Conservation (phyloP, 2,797 vertebrate genomes). For the Sarcophilus harrisii region DNA sequence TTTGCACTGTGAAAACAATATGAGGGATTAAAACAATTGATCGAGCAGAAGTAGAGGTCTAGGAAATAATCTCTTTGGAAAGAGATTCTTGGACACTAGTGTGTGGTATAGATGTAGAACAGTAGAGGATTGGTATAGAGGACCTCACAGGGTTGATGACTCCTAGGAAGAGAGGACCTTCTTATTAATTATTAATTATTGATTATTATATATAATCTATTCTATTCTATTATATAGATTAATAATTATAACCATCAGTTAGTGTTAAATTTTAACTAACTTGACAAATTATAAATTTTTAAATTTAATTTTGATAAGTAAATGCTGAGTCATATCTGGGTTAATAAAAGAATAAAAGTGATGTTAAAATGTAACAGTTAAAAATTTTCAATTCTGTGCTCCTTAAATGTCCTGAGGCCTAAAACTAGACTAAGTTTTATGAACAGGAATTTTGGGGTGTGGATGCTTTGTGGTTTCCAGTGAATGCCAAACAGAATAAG, state of each 20-base stretch:
- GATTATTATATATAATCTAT: not conserved
- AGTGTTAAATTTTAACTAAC: not conserved
- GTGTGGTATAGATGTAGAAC: not conserved
- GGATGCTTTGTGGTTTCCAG: not conserved
- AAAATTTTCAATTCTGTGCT: not conserved
- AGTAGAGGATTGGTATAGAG: not conserved
- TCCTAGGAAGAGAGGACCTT: not conserved
- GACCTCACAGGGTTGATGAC: not conserved
- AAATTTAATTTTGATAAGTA: not conserved
- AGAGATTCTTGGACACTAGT: not conserved
- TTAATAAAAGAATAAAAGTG: not conserved
- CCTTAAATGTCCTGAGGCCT: not conserved
- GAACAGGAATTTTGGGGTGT: not conserved
- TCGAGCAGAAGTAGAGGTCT: not conserved
- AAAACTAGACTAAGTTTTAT: not conserved
- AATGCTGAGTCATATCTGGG: not conserved
- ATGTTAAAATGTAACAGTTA: not conserved
- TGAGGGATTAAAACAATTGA: not conserved
- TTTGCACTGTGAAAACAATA: not conserved
- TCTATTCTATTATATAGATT: conserved; percentile 3
- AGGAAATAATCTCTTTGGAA: not conserved
- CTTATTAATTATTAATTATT: not conserved
- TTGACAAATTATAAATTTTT: not conserved
- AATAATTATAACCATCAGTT: not conserved
- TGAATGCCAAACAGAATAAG: not conserved